phyloP scores from a whole-genome alignment of 1,140 invertebrate species.

The Andricus grossulariae region DNA sequence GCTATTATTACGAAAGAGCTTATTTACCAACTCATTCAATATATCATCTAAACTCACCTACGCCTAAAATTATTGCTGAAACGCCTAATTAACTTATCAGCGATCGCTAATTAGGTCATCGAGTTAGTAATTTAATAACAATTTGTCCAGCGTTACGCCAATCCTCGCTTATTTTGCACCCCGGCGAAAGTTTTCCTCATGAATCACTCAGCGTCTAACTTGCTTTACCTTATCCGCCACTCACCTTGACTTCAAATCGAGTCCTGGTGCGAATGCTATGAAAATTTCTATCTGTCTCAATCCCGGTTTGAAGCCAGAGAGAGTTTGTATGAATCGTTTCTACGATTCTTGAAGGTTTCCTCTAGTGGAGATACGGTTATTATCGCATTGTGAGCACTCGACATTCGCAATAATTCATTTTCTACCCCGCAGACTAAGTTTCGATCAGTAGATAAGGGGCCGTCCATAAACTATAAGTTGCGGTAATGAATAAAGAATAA shows the following conservation, averaged over 20 bases:
- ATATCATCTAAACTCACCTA: constrained; percentile 1
- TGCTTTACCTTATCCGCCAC: background rate
- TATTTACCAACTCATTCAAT: constrained; percentile 1
- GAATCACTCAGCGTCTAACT: constrained; percentile 1
- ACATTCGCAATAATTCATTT: background rate
- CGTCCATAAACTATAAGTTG: too few relatives aligned
- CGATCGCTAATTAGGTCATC: constrained; percentile 3
- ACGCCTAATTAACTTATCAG: constrained; percentile 23
- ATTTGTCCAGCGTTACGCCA: background rate
- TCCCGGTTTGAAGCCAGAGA: background rate
- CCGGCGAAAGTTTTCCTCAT: constrained; percentile 5
- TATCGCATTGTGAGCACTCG: background rate
- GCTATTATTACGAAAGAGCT: background rate
- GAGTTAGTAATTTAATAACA: constrained; percentile 19
- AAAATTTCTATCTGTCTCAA: constrained; percentile 11
- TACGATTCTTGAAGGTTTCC: background rate
- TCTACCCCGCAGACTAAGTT: background rate
- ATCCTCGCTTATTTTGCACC: constrained; percentile 15
- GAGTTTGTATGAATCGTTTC: background rate
- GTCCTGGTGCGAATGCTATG: constrained; percentile 3
- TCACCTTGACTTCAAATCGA: constrained; percentile 14
- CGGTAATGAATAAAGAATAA: too few relatives aligned
- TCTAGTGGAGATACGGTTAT: constrained; percentile 10
- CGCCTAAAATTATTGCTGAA: constrained; percentile 8
- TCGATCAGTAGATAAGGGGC: background rate